Evolutionary conservation across 1,140 invertebrate genomes (phyloP).

Genomic region (Muscidifurax raptorellus): DNA sequence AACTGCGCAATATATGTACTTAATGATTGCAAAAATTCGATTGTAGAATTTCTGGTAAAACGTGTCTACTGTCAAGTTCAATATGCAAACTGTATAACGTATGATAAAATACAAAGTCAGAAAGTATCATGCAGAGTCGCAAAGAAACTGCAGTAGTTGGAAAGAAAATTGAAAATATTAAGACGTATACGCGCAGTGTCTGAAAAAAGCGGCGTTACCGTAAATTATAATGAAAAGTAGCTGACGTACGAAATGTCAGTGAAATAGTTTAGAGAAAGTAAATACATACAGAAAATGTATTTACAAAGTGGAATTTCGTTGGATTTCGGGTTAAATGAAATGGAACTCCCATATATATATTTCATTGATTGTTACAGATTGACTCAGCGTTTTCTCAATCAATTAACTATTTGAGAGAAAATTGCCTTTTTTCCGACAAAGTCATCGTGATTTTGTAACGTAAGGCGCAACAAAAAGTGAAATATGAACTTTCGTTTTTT

Average conservation of each 20-base stretch:
- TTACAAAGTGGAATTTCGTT: not conserved
- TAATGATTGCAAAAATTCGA: not conserved
- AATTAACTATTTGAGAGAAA: conserved; percentile 29
- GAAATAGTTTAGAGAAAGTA: conserved; percentile 17
- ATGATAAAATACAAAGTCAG: not conserved
- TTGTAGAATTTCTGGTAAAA: not conserved
- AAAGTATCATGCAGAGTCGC: too few species aligned
- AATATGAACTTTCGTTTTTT: conserved; percentile 45
- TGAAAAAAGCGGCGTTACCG: not conserved
- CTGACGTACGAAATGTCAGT: not conserved
- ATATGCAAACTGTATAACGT: not conserved
- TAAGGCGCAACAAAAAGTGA: conserved; percentile 15
- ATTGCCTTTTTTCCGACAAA: conserved; percentile 11
- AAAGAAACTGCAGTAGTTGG: not conserved
- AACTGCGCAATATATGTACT: not conserved
- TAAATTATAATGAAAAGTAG: not conserved
- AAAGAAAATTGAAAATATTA: not conserved
- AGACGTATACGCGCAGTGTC: not conserved
- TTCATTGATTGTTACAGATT: conserved; percentile 25
- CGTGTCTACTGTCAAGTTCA: not conserved
- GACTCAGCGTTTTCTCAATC: conserved; percentile 42
- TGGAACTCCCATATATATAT: not conserved
- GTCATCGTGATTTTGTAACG: conserved; percentile 45
- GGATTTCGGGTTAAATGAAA: not conserved
- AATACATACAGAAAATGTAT: not conserved